Conservation (phyloP, 1,140 invertebrate species). For the Saccostrea cuccullata region DNA sequence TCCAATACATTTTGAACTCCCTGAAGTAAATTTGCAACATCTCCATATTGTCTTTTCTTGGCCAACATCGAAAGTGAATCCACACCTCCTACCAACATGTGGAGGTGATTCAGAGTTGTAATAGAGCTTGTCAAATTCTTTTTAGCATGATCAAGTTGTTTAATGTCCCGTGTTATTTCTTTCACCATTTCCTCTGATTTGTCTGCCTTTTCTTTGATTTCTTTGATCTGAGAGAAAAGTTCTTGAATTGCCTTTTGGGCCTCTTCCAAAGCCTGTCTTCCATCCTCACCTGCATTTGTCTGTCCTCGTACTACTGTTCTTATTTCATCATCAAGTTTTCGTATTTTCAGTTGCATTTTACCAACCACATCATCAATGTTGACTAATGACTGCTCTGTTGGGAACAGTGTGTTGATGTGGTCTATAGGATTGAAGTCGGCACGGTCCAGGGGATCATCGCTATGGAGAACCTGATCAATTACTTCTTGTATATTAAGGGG, state of each 20-base stretch:
- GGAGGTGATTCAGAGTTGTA: conserved; percentile 97
- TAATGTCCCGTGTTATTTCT: conserved; percentile 99
- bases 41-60: conserved; percentile 89
- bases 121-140: conserved; percentile 97
- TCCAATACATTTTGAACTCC: conserved; percentile 96
- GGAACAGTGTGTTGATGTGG: conserved; percentile 98
- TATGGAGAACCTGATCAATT: conserved; percentile 90
- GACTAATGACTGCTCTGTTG: conserved; percentile 97
- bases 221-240: conserved; percentile 93
- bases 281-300: conserved; percentile 88
- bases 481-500: conserved; percentile 84
- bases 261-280: conserved; percentile 89
- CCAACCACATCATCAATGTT: conserved; percentile 97
- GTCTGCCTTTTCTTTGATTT: conserved; percentile 95
- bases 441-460: conserved; percentile 93
- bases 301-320: conserved; percentile 91
- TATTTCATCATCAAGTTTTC: conserved; percentile 88
- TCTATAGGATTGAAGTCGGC: conserved; percentile 96
- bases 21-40: conserved; percentile 96
- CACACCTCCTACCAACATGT: conserved; percentile 98
- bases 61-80: conserved; percentile 83
- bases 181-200: conserved; percentile 97
- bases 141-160: conserved; percentile 99
- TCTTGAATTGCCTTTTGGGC: conserved; percentile 94
- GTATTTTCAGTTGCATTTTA: conserved; percentile 91